Conservation (phyloP, 2,797 vertebrate genomes). For the Eptatretus atami region DNA sequence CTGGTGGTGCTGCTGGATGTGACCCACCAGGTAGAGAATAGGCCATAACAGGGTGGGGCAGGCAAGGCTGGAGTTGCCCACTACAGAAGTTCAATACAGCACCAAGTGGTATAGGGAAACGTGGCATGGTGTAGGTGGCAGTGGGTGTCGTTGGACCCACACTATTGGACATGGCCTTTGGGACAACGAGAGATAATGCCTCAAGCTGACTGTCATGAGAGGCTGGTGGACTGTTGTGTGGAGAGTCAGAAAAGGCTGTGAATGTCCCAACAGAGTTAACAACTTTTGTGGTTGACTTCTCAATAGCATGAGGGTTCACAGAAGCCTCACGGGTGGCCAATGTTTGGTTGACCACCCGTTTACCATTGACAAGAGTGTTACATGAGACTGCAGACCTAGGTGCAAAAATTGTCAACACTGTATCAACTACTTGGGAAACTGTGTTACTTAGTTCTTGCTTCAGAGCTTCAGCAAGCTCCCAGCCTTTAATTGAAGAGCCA, state of each 20-base stretch:
- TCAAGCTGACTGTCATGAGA: not conserved
- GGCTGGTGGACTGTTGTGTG: not conserved
- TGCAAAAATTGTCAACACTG: not conserved
- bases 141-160: not conserved
- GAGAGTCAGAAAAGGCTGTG: not conserved
- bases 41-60: slow-evolving; percentile 5
- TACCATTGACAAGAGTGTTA: too few species aligned
- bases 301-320: not conserved
- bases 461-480: not conserved
- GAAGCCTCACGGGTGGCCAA: not conserved
- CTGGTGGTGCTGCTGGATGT: not conserved
- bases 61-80: not conserved
- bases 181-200: slow-evolving; percentile 1
- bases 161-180: not conserved
- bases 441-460: slow-evolving; percentile 4
- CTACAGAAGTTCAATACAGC: slow-evolving; percentile 1
- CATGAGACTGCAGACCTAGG: not conserved
- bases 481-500: not conserved
- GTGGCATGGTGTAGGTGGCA: not conserved
- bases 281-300: not conserved
- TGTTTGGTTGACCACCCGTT: too few species aligned
- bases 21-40: not conserved
- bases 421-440: slow-evolving; percentile 1
- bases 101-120: too few species aligned
- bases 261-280: not conserved